These are phyloP conservation scores for Tachuris rubrigastra DNA, from an alignment of 2,113 vertebrate species.

Conservation along the genomic window DNA sequence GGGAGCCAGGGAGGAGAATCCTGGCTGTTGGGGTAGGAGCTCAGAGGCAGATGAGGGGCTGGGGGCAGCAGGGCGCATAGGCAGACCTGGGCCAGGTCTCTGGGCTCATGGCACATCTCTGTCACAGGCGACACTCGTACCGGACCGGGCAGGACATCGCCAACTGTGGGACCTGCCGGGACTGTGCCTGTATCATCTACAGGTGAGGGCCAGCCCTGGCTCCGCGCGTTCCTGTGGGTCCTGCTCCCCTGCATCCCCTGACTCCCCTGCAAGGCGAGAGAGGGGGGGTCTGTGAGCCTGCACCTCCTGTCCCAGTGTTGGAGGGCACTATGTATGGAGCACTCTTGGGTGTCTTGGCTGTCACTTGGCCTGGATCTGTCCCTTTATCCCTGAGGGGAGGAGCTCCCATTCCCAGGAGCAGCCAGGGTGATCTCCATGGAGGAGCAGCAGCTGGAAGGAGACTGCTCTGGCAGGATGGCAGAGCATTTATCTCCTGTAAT, in stretches of 20 bases:
- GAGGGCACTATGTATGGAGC: not conserved
- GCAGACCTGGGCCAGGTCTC: rapidly evolving
- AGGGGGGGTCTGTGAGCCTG: not conserved
- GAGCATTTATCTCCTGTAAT: not conserved
- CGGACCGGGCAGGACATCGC: constrained; percentile 86
- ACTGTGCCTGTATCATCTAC: constrained; percentile 90
- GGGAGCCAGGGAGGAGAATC: not conserved
- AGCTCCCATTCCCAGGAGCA: not conserved
- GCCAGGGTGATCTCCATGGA: not conserved
- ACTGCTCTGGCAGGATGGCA: not conserved
- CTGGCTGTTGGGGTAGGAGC: not conserved
- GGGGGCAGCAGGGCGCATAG: not conserved
- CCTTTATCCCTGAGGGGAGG: not conserved
- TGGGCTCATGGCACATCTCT: not conserved
- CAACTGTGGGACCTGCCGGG: constrained; percentile 88
- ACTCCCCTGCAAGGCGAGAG: not conserved
- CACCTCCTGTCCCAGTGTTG: not conserved
- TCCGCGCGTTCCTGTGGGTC: rapidly evolving
- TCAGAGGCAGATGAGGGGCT: not conserved
- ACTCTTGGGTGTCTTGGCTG: not conserved
- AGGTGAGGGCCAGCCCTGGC: constrained; percentile 69
- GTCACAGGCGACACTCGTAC: constrained; percentile 82
- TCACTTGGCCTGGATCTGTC: not conserved
- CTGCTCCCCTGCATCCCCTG: not conserved
- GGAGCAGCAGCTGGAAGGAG: not conserved